A percentile compares a stretch with the other conserved stretches of the same genome.
Evolutionary conservation across 1,140 invertebrate genomes (phyloP).

Genomic region (Mactra quadrangularis): DNA sequence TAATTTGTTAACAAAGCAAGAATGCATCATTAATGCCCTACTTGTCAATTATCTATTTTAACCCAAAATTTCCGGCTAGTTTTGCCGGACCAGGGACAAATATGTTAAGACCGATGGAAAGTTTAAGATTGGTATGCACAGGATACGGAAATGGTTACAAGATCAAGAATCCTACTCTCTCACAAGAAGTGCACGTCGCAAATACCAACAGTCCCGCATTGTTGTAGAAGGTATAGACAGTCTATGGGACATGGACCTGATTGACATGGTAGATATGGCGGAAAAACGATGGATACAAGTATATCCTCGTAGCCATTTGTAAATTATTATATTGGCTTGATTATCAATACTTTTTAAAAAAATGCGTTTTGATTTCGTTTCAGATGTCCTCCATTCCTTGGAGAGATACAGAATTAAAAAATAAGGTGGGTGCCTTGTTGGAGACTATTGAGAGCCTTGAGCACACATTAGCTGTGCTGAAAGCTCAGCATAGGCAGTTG

Average conservation of each 20-base stretch:
- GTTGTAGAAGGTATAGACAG: background rate
- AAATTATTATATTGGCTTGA: too few relatives aligned
- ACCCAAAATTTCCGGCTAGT: conserved; percentile 5
- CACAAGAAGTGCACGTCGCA: background rate
- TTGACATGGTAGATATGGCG: background rate
- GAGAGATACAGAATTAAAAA: too few relatives aligned
- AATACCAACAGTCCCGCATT: background rate
- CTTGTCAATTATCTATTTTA: background rate
- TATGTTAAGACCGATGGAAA: background rate
- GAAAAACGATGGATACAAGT: background rate
- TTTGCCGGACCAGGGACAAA: conserved; percentile 5
- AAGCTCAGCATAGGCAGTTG: too few relatives aligned
- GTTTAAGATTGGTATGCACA: conserved; percentile 7
- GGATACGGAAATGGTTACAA: conserved; percentile 7
- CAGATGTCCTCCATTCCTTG: too few relatives aligned
- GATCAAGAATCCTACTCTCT: background rate
- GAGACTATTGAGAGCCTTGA: too few relatives aligned
- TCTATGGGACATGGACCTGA: background rate
- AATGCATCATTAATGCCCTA: too few relatives aligned
- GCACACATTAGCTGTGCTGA: too few relatives aligned
- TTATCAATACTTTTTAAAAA: too few relatives aligned
- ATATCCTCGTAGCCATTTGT: background rate
- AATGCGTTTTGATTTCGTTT: too few relatives aligned
- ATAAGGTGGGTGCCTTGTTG: too few relatives aligned
- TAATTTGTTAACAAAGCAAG: too few relatives aligned